Evolutionary conservation across 2,888 invertebrate genomes (phyloP), one percentile per base, ranked within the genome.

Genomic region (Amphiduros pacificus): DNA sequence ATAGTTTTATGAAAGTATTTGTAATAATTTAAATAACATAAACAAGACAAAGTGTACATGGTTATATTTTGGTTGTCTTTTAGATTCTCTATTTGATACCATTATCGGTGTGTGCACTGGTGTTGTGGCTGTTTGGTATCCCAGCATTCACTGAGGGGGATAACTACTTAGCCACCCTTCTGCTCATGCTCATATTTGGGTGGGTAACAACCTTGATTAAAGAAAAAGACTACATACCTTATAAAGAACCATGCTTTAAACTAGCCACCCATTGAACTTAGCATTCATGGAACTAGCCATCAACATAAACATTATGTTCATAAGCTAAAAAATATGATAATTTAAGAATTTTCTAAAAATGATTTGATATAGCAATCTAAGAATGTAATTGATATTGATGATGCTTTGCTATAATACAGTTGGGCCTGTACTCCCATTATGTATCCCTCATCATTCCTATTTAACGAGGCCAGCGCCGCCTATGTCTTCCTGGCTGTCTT

Each of bases 401-500:
- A n/a, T n/a, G n/a, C n/a, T n/a, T n/a, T n/a, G 17, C 9, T 17
- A 36, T 36, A n/a, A 28, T 79, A 72, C 63, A 75, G 77, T 4
- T 88, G 87, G 84, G 87, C 89, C 11, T 87, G 87, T 66, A 86
- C 88, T 44, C 87, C 87, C 14, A 80, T 89, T 65, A 86, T 88
- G 66, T 91, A 92, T 83, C 85, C 90, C 26, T 80, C 85, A 2
- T 90, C 90, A 82, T 90, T 89, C 78, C 63, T 87, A 61, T 92
- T 92, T 84, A 79, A 82, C 14, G 59, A 59, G 27, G 86, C 92
- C 2, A 90, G 90, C 73, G 85, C 91, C 55, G 91, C 91, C 44
- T 92, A 91, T 81, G 91, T 92, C 81, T 84, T 89, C 22, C 86
- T 92, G 65, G 90, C 91, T 75, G 90, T 90, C 74, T 84, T 88